Evolutionary conservation across 1,140 invertebrate genomes (phyloP).

Genomic region (Marisa cornuarietis): DNA sequence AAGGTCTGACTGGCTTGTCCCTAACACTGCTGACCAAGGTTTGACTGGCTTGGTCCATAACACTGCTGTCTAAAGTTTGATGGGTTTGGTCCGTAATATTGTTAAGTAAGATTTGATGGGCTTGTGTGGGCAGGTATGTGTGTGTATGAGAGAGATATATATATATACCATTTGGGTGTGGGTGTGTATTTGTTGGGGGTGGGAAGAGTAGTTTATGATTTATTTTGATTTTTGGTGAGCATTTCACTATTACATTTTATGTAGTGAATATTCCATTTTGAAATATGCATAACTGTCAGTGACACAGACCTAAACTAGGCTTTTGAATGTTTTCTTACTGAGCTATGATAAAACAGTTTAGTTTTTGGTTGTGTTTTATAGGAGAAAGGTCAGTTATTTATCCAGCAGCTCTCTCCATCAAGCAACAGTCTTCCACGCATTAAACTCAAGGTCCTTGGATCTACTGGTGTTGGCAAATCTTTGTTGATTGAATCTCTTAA

Average conservation of each 20-base stretch:
- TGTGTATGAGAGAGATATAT: too few species aligned
- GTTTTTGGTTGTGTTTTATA: slow-evolving; percentile 42
- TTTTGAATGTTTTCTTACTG: background rate
- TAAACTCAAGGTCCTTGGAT: slow-evolving; percentile 81
- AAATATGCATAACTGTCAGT: slow-evolving; percentile 1
- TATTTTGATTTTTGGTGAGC: background rate
- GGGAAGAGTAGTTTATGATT: background rate
- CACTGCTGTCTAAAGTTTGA: too few species aligned
- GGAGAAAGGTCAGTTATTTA: slow-evolving; percentile 73
- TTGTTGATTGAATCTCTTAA: slow-evolving; percentile 79
- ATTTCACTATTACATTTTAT: background rate
- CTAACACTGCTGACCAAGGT: too few species aligned
- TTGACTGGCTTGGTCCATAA: too few species aligned
- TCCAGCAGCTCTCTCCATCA: slow-evolving; percentile 76
- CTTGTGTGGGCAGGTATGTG: too few species aligned
- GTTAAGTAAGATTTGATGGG: too few species aligned
- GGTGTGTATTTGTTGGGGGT: background rate
- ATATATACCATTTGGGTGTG: too few species aligned
- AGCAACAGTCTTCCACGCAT: slow-evolving; percentile 74
- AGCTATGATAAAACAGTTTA: too few species aligned
- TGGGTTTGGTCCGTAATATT: too few species aligned
- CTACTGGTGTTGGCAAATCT: slow-evolving; percentile 81
- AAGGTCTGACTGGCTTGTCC: too few species aligned
- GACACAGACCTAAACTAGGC: too few species aligned
- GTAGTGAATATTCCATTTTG: background rate